Evolutionary conservation across 2,113 vertebrate species (phyloP).

Genomic region (Chunga burmeisteri): DNA sequence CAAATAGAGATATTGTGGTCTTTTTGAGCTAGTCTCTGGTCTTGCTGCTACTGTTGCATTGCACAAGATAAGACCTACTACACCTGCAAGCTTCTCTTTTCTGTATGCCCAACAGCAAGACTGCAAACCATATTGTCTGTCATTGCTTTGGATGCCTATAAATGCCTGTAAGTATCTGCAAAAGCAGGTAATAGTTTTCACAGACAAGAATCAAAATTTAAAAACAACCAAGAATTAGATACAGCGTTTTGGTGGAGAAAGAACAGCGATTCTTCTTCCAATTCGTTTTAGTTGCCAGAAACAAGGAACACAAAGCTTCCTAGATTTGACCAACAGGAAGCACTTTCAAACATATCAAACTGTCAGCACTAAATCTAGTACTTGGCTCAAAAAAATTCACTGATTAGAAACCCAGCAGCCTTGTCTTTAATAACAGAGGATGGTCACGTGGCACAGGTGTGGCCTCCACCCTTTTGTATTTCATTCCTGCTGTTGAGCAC

Average conservation of each 20-base stretch:
- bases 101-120: background rate
- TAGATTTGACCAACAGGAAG: background rate
- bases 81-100: background rate
- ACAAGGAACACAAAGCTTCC: background rate
- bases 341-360: background rate
- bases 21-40: background rate
- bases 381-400: background rate
- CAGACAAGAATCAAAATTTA: background rate
- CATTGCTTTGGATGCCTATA: background rate
- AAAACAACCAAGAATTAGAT: background rate
- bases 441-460: background rate
- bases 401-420: background rate
- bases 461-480: background rate
- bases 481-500: background rate
- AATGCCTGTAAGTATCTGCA: background rate
- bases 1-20: fast-evolving
- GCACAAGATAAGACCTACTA: background rate
- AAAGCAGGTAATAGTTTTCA: background rate
- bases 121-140: background rate
- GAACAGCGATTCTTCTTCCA: fast-evolving
- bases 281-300: background rate
- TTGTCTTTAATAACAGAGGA: background rate
- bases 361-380: background rate
- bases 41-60: background rate
- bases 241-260: background rate